phyloP scores from a whole-genome alignment of 2,888 invertebrate species.

The Spodoptera picta region DNA sequence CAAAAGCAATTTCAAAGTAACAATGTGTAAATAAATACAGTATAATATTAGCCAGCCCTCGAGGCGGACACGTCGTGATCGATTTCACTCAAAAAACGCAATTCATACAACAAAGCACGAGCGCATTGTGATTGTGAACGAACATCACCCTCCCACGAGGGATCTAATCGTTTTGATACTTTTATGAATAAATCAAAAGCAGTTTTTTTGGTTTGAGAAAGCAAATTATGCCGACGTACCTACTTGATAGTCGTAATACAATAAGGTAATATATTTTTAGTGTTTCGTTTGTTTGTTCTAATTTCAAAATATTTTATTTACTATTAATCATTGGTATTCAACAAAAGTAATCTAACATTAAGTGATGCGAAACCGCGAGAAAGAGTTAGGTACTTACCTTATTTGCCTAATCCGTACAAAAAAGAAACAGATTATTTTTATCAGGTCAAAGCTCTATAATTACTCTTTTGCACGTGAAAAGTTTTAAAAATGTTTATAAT shows the following conservation, averaged over 20 bases:
- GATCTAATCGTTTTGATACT: constrained; percentile 70
- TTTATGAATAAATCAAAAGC: constrained; percentile 26
- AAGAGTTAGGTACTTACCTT: too few relatives aligned
- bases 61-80: constrained; percentile 77
- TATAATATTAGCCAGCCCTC: constrained; percentile 68
- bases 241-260: too few relatives aligned
- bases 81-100: constrained; percentile 86
- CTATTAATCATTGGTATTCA: too few relatives aligned
- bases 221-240: too few relatives aligned
- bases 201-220: not conserved
- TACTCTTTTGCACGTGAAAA: not conserved
- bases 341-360: too few relatives aligned
- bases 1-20: constrained; percentile 59
- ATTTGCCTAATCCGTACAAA: too few relatives aligned
- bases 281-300: too few relatives aligned
- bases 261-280: too few relatives aligned
- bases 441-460: too few relatives aligned
- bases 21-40: constrained; percentile 79
- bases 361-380: too few relatives aligned
- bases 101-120: constrained; percentile 83
- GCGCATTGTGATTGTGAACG: constrained; percentile 77
- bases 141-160: constrained; percentile 70
- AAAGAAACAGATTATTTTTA: too few relatives aligned
- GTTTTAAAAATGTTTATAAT: not conserved
- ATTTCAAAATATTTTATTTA: too few relatives aligned